phyloP scores from a whole-genome alignment of 2,888 invertebrate genomes.

The Synergus laeviventris region DNA sequence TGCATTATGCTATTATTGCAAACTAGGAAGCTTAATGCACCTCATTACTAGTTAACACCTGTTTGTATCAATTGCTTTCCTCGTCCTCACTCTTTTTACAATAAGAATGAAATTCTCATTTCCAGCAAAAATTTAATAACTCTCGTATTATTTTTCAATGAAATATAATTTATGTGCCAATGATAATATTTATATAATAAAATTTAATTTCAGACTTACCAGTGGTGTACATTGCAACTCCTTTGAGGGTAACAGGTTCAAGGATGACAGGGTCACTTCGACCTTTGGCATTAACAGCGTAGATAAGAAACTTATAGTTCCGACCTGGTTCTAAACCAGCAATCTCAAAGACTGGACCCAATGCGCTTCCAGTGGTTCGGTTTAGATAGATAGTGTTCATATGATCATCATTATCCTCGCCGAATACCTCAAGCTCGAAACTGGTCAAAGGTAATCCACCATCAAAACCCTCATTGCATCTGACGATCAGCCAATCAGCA shows the following conservation, averaged over 20 bases:
- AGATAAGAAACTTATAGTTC: conserved; percentile 88
- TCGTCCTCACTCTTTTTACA: background rate
- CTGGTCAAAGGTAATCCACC: conserved; percentile 89
- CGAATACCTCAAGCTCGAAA: conserved; percentile 80
- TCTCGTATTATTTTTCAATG: too few species aligned
- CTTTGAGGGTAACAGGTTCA: conserved; percentile 89
- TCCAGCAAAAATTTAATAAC: background rate
- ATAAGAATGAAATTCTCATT: background rate
- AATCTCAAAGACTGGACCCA: conserved; percentile 81
- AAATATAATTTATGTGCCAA: too few species aligned
- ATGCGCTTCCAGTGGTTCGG: conserved; percentile 63
- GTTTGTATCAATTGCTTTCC: conserved; percentile 14
- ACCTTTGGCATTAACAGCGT: conserved; percentile 92
- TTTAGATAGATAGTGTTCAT: conserved; percentile 68
- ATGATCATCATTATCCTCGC: conserved; percentile 69
- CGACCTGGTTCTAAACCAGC: conserved; percentile 85
- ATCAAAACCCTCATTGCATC: conserved; percentile 92
- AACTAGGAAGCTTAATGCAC: conserved; percentile 12
- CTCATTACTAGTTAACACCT: conserved; percentile 22
- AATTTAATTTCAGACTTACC: background rate
- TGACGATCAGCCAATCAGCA: conserved; percentile 89
- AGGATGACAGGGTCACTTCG: conserved; percentile 89
- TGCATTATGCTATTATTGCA: conserved; percentile 20
- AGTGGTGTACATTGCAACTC: conserved; percentile 81
- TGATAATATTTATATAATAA: background rate